Percentiles rank a stretch among this genome's conserved stretches.
Evolutionary conservation across 1,140 invertebrate genomes (phyloP).

Genomic region (Zaprionus davidi): DNA sequence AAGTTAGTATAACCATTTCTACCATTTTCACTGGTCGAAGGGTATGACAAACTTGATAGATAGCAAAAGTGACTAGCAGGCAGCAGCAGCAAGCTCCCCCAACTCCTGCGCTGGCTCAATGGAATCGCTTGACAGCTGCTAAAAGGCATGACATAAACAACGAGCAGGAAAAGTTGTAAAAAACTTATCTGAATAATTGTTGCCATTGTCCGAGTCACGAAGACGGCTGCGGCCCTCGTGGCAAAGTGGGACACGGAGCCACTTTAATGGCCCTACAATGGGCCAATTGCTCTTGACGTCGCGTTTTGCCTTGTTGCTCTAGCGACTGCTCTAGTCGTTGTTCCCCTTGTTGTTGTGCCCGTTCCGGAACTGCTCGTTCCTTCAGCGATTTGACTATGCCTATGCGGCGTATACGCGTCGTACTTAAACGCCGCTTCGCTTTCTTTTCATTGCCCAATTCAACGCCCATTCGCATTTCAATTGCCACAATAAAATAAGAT

Average conservation of each 20-base stretch:
- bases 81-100: not conserved
- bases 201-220: constrained; percentile 47
- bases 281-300: constrained; percentile 48
- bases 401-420: constrained; percentile 29
- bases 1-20: too few species aligned
- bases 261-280: constrained; percentile 52
- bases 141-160: constrained; percentile 46
- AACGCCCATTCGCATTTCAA: constrained; percentile 80
- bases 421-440: constrained; percentile 40
- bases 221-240: constrained; percentile 17
- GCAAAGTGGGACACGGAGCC: not conserved
- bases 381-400: constrained; percentile 32
- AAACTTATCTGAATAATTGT: constrained; percentile 76
- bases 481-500: constrained; percentile 76
- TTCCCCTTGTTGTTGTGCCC: not conserved
- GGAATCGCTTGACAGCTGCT: constrained; percentile 46
- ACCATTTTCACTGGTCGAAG: too few species aligned
- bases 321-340: not conserved
- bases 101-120: not conserved
- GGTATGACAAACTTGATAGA: not conserved
- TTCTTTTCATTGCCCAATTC: constrained; percentile 76
- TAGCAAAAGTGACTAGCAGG: not conserved
- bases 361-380: not conserved
- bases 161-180: constrained; percentile 43
- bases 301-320: constrained; percentile 8